A percentile compares a stretch with the other conserved stretches of the same genome.
phyloP scores from a whole-genome alignment of 1,140 invertebrate genomes.

The Helicoverpa armigera region DNA sequence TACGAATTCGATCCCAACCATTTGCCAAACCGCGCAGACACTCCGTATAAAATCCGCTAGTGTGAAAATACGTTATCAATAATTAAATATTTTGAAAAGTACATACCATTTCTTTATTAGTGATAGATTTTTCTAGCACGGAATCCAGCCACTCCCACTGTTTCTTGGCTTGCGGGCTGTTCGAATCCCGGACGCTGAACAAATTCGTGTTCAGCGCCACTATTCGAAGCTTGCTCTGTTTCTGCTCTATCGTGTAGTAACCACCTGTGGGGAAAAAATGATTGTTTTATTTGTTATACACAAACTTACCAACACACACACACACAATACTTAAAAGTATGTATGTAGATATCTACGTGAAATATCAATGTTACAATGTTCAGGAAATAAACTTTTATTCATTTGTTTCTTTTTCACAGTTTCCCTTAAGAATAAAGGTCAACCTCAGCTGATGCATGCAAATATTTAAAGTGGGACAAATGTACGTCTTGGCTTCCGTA shows the following conservation, averaged over 20 bases:
- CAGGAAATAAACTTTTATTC: no score
- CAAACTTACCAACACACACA: background rate
- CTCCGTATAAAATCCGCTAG: no score
- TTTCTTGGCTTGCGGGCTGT: constrained; percentile 76
- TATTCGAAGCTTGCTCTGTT: constrained; percentile 92
- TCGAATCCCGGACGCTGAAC: constrained; percentile 74
- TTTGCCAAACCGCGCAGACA: no score
- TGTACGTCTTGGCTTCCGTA: no score
- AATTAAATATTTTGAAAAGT: background rate
- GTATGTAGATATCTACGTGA: no score
- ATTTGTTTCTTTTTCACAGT: no score
- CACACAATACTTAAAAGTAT: no score
- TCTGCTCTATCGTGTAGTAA: constrained; percentile 95
- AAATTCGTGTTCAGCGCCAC: constrained; percentile 96
- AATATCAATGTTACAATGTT: no score
- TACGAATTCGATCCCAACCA: no score
- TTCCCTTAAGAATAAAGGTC: no score
- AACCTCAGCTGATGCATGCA: no score
- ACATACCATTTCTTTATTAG: constrained; percentile 92
- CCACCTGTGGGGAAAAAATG: constrained; percentile 88
- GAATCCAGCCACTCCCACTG: constrained; percentile 94
- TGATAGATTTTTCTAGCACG: constrained; percentile 90
- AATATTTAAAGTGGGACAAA: no score
- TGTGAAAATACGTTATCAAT: background rate
- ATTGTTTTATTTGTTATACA: background rate